Conservation (phyloP, 2,888 invertebrate genomes). For the Apodemia mormo region DNA sequence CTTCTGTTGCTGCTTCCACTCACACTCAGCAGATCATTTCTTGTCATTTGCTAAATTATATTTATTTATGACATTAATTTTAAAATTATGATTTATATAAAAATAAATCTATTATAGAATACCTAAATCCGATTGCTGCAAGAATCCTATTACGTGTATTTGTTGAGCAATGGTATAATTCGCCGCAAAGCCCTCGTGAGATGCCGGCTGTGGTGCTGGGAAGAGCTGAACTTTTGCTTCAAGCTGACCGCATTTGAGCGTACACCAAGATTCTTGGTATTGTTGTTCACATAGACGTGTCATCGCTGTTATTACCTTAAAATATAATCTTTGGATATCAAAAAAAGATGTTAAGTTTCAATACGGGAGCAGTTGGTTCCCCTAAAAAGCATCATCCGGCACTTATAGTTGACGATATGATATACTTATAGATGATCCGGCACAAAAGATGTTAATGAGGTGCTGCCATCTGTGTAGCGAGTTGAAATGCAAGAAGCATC, state of each 20-base stretch:
- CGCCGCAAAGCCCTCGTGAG: slow-evolving; percentile 84
- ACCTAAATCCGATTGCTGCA: slow-evolving; percentile 92
- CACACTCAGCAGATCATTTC: no score
- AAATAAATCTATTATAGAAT: slow-evolving; percentile 10
- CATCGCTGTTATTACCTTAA: slow-evolving; percentile 60
- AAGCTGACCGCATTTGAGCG: slow-evolving; percentile 71
- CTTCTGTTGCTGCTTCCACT: no score
- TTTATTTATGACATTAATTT: not conserved
- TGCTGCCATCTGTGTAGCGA: no score
- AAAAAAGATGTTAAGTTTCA: no score
- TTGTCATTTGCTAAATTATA: no score
- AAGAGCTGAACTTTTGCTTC: slow-evolving; percentile 70
- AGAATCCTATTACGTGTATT: slow-evolving; percentile 92
- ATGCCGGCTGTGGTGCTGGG: slow-evolving; percentile 77
- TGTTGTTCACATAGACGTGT: slow-evolving; percentile 70
- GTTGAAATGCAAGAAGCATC: no score
- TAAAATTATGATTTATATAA: not conserved
- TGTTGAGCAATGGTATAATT: slow-evolving; percentile 84
- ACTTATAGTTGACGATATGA: no score
- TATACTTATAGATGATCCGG: no score
- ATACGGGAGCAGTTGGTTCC: not conserved
- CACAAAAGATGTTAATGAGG: no score
- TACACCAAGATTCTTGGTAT: slow-evolving; percentile 71
- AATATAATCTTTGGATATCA: not conserved
- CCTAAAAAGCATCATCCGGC: no score